Percentiles rank a stretch among this genome's conserved stretches.
Evolutionary conservation across 1,140 invertebrate genomes (phyloP).

Genomic region (Brachionus rotundiformis): DNA sequence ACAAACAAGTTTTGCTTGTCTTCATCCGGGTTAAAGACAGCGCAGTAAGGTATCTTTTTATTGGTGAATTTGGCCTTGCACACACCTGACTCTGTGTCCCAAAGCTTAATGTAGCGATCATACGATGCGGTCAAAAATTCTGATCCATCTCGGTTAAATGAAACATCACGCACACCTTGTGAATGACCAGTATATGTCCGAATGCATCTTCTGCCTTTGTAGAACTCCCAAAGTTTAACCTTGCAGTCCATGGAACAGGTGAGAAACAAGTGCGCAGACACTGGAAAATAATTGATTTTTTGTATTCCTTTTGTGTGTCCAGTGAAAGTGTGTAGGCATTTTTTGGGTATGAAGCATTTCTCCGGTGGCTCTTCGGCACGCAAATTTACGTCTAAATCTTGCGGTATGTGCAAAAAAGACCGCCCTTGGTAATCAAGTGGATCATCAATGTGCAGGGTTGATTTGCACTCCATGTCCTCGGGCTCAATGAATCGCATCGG

Average conservation of each 20-base stretch:
- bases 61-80: slow-evolving; percentile 72
- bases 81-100: slow-evolving; percentile 90
- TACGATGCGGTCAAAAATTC: slow-evolving; percentile 88
- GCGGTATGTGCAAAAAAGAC: slow-evolving; percentile 87
- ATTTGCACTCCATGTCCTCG: slow-evolving; percentile 70
- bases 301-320: slow-evolving; percentile 97
- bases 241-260: slow-evolving; percentile 95
- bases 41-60: slow-evolving; percentile 91
- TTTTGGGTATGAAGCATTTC: slow-evolving; percentile 94
- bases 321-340: slow-evolving; percentile 91
- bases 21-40: slow-evolving; percentile 94
- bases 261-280: slow-evolving; percentile 87
- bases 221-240: slow-evolving; percentile 95
- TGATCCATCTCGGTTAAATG: slow-evolving; percentile 90
- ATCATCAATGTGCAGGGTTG: slow-evolving; percentile 70
- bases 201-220: slow-evolving; percentile 88
- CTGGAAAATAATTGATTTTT: slow-evolving; percentile 90
- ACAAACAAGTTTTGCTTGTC: slow-evolving; percentile 97
- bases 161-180: slow-evolving; percentile 92
- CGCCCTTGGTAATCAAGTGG: slow-evolving; percentile 91
- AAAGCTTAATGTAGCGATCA: slow-evolving; percentile 85
- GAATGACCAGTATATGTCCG: slow-evolving; percentile 93
- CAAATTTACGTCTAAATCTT: slow-evolving; percentile 92
- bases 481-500: slow-evolving; percentile 76
- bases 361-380: slow-evolving; percentile 86